Base-by-base conservation (phyloP, 92 coral and sea anemone species). In the Porites evermanni region DNA sequence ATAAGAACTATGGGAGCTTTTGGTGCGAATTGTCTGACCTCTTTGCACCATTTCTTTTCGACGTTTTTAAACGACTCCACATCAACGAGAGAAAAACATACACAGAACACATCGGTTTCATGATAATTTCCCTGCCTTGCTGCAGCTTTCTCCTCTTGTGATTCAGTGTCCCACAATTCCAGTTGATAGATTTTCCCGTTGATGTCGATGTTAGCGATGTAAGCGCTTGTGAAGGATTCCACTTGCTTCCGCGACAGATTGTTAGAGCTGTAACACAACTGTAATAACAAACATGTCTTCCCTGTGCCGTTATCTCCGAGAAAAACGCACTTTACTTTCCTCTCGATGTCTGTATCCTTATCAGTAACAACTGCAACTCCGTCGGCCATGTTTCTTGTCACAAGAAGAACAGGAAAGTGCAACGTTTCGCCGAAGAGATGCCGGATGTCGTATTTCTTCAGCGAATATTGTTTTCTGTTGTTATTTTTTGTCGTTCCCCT, bases 181-280 rank as follows among this genome's bases (percentile, higher is more conserved):
- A 95, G 72, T 81, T 92, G 95, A 77, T 93, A 95, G 17, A 95
- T 86, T 58, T 95, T 93, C 9, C 96, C 98, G 81, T 92, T 88
- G 70, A 95, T 91, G n/a, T 93, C 88, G 24, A 95, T 91, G 81
- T 92, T 95, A 74, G 95, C 94, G 44, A 89, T 84, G 59, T 92
- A 95, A 17, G 91, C 94, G 89, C 93, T 90, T 3, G 93, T 81
- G 66, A 91, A 79, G 17, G 98, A 95, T 59, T 95, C 96, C 2
- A 90, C 80, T 52, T 95, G 95, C 73, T 91, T 95, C 12, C 93
- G 87, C 14, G 95, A 88, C 77, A 95, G 91, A 12, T 94, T 95
- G 76, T 95, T 95, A 12, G 95, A 91, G 75, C 90, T 95, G 82
- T 95, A 95, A 79, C 98, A 90, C 80, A 95, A 88, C 79, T 95